Conservation (phyloP, 1,140 invertebrate genomes). For the Andricus grossulariae region DNA sequence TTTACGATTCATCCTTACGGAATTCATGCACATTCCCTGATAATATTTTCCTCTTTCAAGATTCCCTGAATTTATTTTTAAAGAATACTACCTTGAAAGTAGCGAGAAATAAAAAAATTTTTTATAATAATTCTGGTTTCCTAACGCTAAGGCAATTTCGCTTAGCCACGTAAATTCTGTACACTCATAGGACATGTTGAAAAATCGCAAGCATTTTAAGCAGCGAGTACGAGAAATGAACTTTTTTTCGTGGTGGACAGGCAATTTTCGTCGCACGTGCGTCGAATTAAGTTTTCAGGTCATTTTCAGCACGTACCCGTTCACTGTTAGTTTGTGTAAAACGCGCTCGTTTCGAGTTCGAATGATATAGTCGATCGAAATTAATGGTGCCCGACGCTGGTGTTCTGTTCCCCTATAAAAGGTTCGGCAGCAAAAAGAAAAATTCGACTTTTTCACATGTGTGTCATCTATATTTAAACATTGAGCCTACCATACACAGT, state of each 20-base stretch:
- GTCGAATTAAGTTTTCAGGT: slow-evolving; percentile 22
- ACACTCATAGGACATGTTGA: neutral
- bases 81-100: no score
- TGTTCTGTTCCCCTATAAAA: neutral
- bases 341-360: slow-evolving; percentile 8
- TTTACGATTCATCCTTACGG: no score
- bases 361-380: slow-evolving; percentile 28
- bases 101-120: no score
- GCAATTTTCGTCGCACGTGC: slow-evolving; percentile 22
- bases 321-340: slow-evolving; percentile 19
- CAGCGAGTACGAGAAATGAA: slow-evolving; percentile 3
- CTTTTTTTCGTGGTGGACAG: neutral
- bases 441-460: neutral
- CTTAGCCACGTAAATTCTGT: no score
- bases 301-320: slow-evolving; percentile 15
- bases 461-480: no score
- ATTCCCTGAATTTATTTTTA: no score
- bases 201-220: neutral
- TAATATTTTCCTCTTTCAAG: no score
- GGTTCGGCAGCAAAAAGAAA: neutral
- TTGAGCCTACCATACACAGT: no score
- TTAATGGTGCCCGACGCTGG: neutral
- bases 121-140: no score
- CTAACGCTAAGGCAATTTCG: no score
- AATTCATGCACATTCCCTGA: no score